These are phyloP conservation scores for Pseudococcus longispinus DNA, from an alignment of 2,888 invertebrate genomes.

Conservation along the genomic window DNA sequence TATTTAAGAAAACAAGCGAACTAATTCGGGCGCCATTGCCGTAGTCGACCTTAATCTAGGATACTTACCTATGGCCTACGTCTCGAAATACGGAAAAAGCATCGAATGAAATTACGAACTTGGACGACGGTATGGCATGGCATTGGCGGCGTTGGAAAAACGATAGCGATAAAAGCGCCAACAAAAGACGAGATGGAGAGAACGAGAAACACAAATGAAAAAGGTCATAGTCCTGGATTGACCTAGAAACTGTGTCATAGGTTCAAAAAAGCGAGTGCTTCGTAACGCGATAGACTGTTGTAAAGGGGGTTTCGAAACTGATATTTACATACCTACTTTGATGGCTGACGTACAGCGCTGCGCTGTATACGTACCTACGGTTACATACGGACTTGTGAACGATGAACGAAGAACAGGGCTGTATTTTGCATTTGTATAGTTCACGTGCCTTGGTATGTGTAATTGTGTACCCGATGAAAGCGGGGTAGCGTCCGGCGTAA, in stretches of 20 bases:
- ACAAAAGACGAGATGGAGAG: neutral
- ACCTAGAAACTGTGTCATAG: constrained; percentile 12
- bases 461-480: neutral
- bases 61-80: neutral
- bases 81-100: neutral
- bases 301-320: constrained; percentile 10
- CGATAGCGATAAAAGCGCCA: neutral
- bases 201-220: neutral
- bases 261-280: neutral
- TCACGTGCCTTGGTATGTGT: neutral
- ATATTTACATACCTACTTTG: neutral
- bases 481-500: neutral
- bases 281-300: neutral
- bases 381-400: neutral
- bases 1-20: neutral
- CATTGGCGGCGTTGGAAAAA: neutral
- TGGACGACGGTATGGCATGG: neutral
- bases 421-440: neutral
- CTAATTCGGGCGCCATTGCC: neutral
- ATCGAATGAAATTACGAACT: neutral
- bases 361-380: neutral
- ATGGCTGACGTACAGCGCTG: neutral
- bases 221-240: neutral
- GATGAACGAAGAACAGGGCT: neutral
- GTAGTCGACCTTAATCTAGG: neutral